phyloP scores from a whole-genome alignment of 1,140 invertebrate species.

The Euwallacea similis region DNA sequence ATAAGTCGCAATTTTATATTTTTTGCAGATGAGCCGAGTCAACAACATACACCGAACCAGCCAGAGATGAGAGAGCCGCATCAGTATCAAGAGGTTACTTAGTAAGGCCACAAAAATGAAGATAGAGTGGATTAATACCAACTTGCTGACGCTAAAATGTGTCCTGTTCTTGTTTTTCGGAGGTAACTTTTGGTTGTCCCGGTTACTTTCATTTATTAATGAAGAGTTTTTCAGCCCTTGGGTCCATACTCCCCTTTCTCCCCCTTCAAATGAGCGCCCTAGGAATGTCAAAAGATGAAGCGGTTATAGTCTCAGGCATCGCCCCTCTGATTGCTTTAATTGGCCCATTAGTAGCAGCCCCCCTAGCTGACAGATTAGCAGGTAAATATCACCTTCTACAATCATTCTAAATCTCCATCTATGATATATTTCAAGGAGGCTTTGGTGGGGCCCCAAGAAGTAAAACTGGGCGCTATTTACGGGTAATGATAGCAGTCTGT shows the following conservation, averaged over 20 bases:
- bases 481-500: slow-evolving; percentile 68
- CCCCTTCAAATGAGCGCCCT: slow-evolving; percentile 70
- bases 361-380: slow-evolving; percentile 67
- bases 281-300: slow-evolving; percentile 69
- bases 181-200: slow-evolving; percentile 48
- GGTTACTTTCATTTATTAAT: slow-evolving; percentile 30
- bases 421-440: slow-evolving; percentile 42
- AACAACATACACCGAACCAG: neutral
- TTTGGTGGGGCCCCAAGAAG: slow-evolving; percentile 53
- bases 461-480: slow-evolving; percentile 58
- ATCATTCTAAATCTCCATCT: neutral
- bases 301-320: slow-evolving; percentile 71
- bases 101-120: slow-evolving; percentile 17
- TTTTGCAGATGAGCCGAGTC: slow-evolving; percentile 20
- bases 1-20: slow-evolving; percentile 7
- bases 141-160: slow-evolving; percentile 59
- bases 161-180: slow-evolving; percentile 60
- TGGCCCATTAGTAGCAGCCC: slow-evolving; percentile 67
- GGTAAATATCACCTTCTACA: slow-evolving; percentile 24
- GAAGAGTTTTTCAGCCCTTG: slow-evolving; percentile 63
- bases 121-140: slow-evolving; percentile 41
- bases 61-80: slow-evolving; percentile 23
- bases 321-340: slow-evolving; percentile 72
- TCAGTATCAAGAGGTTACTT: slow-evolving; percentile 14
- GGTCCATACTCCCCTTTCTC: slow-evolving; percentile 75